Percentiles rank a stretch among this genome's conserved stretches.
Evolutionary conservation across 2,113 vertebrate species (phyloP).

Genomic region (Anolis carolinensis): DNA sequence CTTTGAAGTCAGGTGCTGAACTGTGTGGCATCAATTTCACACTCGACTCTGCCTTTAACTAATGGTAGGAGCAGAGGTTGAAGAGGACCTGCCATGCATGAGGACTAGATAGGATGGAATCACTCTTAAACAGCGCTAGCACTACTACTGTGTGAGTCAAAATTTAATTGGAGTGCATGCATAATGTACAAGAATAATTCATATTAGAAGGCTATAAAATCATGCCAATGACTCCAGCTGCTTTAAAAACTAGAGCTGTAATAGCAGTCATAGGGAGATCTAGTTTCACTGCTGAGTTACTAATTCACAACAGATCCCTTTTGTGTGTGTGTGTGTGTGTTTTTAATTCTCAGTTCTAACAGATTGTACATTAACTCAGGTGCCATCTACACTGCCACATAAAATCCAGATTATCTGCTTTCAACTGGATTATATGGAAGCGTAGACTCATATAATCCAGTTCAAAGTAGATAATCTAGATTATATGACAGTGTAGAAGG

Average conservation of each 20-base stretch:
- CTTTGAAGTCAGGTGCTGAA: background rate
- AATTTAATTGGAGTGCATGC: background rate
- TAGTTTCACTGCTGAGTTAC: background rate
- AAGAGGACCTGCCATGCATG: no score
- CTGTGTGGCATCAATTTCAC: background rate
- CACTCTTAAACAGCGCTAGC: background rate
- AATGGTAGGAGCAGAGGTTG: background rate
- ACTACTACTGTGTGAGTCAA: background rate
- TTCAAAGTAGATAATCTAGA: no score
- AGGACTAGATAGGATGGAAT: background rate
- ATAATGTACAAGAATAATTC: background rate
- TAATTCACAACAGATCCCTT: background rate
- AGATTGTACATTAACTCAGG: background rate
- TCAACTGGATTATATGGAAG: no score
- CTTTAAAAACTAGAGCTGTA: background rate
- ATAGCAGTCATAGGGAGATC: background rate
- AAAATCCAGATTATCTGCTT: no score
- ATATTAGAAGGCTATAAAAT: background rate
- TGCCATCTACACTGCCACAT: no score
- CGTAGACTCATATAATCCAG: no score
- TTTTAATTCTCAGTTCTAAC: constrained; percentile 6
- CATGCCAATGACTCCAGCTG: background rate
- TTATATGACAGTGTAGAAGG: no score
- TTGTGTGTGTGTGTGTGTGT: background rate
- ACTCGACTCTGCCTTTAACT: background rate